A percentile compares a stretch with the other conserved stretches of the same genome.
Evolutionary conservation across 2,888 invertebrate genomes (phyloP).

Genomic region (Heliothis peltigera): DNA sequence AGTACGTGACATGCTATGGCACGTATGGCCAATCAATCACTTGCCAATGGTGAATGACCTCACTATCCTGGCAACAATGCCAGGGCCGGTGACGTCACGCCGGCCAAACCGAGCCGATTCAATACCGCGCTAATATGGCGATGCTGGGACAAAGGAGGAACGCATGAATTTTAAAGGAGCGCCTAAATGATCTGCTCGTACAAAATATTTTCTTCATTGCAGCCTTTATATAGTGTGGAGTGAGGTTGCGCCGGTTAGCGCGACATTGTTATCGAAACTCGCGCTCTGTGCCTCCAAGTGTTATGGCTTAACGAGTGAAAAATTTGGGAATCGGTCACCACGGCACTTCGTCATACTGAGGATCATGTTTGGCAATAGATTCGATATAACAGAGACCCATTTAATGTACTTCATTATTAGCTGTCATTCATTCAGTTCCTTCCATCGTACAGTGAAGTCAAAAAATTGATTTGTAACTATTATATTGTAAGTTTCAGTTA

Average conservation of each 20-base stretch:
- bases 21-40: conserved; percentile 80
- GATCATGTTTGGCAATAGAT: not conserved
- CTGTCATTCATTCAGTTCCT: too few relatives aligned
- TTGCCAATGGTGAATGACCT: conserved; percentile 78
- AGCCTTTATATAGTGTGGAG: conserved; percentile 26
- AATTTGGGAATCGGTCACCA: not conserved
- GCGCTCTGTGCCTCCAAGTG: not conserved
- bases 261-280: not conserved
- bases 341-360: not conserved
- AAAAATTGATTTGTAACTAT: too few relatives aligned
- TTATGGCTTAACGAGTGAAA: not conserved
- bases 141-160: conserved; percentile 57
- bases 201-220: conserved; percentile 44
- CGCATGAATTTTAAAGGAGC: conserved; percentile 55
- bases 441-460: too few relatives aligned
- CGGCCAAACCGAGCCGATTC: conserved; percentile 59
- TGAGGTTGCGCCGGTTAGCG: conserved; percentile 15
- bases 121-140: conserved; percentile 61
- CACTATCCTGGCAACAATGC: conserved; percentile 71
- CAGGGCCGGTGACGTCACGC: conserved; percentile 70
- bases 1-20: conserved; percentile 59
- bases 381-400: too few relatives aligned
- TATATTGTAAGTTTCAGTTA: conserved; percentile 24
- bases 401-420: too few relatives aligned
- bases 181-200: conserved; percentile 50